phyloP scores from a whole-genome alignment of 1,140 invertebrate genomes.

The Heterodera schachtii region DNA sequence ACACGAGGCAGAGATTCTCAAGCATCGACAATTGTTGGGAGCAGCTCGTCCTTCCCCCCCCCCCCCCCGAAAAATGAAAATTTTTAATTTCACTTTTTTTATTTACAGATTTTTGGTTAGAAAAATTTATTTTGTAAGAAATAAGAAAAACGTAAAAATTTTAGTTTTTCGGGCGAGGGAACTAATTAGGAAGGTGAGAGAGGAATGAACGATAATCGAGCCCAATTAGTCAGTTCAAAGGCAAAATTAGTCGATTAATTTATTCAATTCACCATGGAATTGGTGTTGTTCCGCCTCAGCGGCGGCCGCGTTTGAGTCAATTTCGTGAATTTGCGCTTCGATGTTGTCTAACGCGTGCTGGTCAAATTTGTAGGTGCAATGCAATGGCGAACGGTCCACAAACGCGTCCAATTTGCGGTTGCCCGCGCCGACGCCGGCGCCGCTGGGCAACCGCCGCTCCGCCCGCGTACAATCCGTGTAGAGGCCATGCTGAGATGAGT shows the following conservation, averaged over 20 bases:
- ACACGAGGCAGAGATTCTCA: no score
- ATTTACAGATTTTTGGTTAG: no score
- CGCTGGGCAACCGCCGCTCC: constrained; percentile 37
- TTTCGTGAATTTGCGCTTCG: constrained; percentile 57
- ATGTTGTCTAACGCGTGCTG: constrained; percentile 52
- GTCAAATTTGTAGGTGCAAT: constrained; percentile 65
- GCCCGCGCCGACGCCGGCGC: constrained; percentile 21
- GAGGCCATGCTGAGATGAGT: constrained; percentile 55
- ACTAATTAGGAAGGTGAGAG: no score
- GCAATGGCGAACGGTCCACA: constrained; percentile 54
- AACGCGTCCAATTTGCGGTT: constrained; percentile 22
- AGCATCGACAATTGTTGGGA: no score
- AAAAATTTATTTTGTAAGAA: no score
- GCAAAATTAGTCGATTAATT: not conserved
- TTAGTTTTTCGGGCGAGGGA: no score
- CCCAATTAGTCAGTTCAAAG: no score
- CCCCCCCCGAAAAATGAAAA: no score
- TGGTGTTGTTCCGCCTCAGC: constrained; percentile 65
- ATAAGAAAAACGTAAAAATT: no score
- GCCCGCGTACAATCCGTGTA: constrained; percentile 62
- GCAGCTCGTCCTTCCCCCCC: no score
- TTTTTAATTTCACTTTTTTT: no score
- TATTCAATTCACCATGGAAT: constrained; percentile 54
- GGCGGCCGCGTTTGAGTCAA: constrained; percentile 60
- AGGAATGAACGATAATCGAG: no score